A percentile compares a stretch with the other conserved stretches of the same genome.
Evolutionary conservation across 2,797 vertebrate species (phyloP).

Genomic region (Oreochromis mossambicus): DNA sequence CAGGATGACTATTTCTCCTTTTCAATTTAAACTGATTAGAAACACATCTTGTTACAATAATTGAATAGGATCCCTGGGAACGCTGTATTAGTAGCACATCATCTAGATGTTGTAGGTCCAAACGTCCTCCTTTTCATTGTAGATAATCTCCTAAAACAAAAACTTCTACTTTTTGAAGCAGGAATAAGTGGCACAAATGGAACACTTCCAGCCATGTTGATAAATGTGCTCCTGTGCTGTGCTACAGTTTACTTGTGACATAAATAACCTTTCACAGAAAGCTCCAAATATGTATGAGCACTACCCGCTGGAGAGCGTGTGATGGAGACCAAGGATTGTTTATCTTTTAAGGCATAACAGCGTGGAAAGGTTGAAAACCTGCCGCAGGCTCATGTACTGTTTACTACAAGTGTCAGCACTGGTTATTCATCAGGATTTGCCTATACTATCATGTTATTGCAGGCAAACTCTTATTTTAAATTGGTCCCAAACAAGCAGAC

Average conservation of each 20-base stretch:
- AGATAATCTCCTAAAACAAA: background rate
- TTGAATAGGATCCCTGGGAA: background rate
- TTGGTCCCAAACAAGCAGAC: background rate
- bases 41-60: background rate
- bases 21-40: background rate
- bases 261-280: background rate
- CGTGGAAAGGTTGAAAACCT: background rate
- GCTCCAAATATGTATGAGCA: background rate
- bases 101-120: background rate
- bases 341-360: conserved; percentile 51
- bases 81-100: background rate
- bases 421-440: background rate
- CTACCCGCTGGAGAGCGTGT: background rate
- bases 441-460: background rate
- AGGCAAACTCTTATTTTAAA: background rate
- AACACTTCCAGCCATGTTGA: background rate
- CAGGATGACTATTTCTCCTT: background rate
- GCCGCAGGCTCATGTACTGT: background rate
- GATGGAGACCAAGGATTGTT: background rate
- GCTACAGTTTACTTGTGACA: background rate
- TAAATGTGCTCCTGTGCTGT: background rate
- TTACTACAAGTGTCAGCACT: background rate
- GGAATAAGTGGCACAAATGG: background rate
- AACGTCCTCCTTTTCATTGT: background rate
- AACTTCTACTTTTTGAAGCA: background rate